Evolutionary conservation across 2,797 vertebrate genomes (phyloP), one percentile per base, ranked within the genome.

Genomic region (Chelonia mydas): DNA sequence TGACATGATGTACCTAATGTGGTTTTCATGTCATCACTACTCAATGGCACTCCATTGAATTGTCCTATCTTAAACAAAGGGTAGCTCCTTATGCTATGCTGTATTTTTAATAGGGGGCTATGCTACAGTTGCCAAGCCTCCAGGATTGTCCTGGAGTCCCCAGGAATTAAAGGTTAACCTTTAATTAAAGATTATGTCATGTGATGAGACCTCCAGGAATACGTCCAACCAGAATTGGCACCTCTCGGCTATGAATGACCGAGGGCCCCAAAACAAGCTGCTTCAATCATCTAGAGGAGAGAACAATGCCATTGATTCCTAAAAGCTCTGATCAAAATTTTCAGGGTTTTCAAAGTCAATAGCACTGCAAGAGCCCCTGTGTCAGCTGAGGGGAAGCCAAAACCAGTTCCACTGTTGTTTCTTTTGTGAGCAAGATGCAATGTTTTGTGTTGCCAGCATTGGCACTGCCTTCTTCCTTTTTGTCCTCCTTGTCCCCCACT

Each of bases 401-500:
- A 15, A 93, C 33, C 83, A 81, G 54, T 54, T 91, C 57, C 19
- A 13, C 87, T 94, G 54, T 33, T 82, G 91, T 95, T 96, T 89
- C 88, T 86, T 92, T 92, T 25, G 57, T 93, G 90, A 81, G 81
- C 59, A 81, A 94, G 94, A 85, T 88, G 95, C 94, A 82, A 45
- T 0, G 61, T 33, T 90, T 19, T 95, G 85, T 84, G 83, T 84
- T 4, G 72, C 84, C 94, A 91, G 94, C 79, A 65, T 95, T 92
- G 92, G 90, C 81, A 82, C 16, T 95, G 93, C 95, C 83, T 92
- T 78, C 45, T 90, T 80, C 81, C 94, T 89, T 80, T 61, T 97
- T 96, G 90, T 90, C 85, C 89, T 92, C 94, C 95, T 10, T 21
- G 13, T 33, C 84, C 87, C 1, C 95, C 89, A 47, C 94, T 93